These are phyloP conservation scores for Zoanthus solanderi DNA, from an alignment of 92 coral and sea anemone species.

Conservation along the genomic window DNA sequence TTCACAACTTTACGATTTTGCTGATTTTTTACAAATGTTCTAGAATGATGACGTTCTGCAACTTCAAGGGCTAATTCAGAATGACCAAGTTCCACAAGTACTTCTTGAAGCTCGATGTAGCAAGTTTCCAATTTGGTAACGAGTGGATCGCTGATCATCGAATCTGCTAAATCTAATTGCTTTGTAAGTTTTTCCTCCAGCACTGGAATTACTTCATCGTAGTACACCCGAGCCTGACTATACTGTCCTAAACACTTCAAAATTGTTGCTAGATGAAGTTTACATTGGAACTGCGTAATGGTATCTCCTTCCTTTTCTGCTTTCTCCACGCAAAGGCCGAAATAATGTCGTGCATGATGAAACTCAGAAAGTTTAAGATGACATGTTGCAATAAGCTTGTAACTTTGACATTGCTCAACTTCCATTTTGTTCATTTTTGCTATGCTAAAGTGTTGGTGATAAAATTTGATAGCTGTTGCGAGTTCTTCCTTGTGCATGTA, in stretches of 20 bases:
- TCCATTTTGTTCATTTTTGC: slow-evolving; percentile 74
- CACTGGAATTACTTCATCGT: slow-evolving; percentile 75
- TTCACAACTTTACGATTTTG: slow-evolving; percentile 52
- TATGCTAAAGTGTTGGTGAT: slow-evolving; percentile 70
- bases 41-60: slow-evolving; percentile 76
- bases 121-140: slow-evolving; percentile 66
- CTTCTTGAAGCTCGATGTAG: slow-evolving; percentile 83
- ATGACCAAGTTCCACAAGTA: slow-evolving; percentile 69
- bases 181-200: slow-evolving; percentile 76
- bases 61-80: slow-evolving; percentile 78
- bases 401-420: slow-evolving; percentile 68
- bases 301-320: slow-evolving; percentile 64
- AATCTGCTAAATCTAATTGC: slow-evolving; percentile 25
- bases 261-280: slow-evolving; percentile 71
- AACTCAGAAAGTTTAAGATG: slow-evolving; percentile 73
- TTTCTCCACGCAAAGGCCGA: slow-evolving; percentile 64
- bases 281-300: slow-evolving; percentile 72
- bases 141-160: slow-evolving; percentile 60
- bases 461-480: slow-evolving; percentile 72
- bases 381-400: slow-evolving; percentile 70
- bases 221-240: slow-evolving; percentile 72
- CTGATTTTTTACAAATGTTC: slow-evolving; percentile 70
- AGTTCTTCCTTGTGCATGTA: slow-evolving; percentile 72
- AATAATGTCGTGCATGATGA: slow-evolving; percentile 84
- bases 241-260: slow-evolving; percentile 71